A percentile compares a stretch with the other conserved stretches of the same genome.
phyloP scores from a whole-genome alignment of 2,113 vertebrate species.

The Noctilio leporinus region DNA sequence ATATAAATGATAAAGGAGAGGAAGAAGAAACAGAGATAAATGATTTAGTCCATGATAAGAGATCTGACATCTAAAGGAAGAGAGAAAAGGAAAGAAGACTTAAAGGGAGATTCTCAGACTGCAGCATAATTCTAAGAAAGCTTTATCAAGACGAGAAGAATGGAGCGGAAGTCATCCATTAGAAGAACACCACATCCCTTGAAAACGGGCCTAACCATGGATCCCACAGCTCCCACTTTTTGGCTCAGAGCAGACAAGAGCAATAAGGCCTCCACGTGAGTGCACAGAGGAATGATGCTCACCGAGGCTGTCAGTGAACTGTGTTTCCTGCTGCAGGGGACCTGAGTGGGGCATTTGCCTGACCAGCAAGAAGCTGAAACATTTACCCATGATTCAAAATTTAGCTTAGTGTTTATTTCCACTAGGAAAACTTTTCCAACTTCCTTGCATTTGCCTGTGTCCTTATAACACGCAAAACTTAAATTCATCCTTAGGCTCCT shows the following conservation, averaged over 20 bases:
- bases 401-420: constrained; percentile 21
- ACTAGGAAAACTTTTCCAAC: neutral
- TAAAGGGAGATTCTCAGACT: neutral
- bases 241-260: neutral
- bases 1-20: neutral
- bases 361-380: neutral
- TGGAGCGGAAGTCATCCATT: neutral
- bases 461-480: constrained; percentile 12
- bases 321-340: neutral
- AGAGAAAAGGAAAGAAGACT: neutral
- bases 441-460: neutral
- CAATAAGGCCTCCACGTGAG: neutral
- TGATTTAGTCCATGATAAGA: neutral
- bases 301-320: neutral
- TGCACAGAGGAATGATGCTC: neutral
- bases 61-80: neutral
- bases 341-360: neutral
- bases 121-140: neutral
- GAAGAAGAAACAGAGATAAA: neutral
- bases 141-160: neutral
- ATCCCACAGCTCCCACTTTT: rapidly evolving
- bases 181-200: neutral
- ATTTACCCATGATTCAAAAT: constrained; percentile 6
- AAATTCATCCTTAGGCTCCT: neutral
- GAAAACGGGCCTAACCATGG: neutral